Percentiles rank a stretch among this genome's conserved stretches.
Evolutionary conservation across 53 echinoderm and acorn worm genomes (phyloP).

Genomic region (Patiria pectinifera): DNA sequence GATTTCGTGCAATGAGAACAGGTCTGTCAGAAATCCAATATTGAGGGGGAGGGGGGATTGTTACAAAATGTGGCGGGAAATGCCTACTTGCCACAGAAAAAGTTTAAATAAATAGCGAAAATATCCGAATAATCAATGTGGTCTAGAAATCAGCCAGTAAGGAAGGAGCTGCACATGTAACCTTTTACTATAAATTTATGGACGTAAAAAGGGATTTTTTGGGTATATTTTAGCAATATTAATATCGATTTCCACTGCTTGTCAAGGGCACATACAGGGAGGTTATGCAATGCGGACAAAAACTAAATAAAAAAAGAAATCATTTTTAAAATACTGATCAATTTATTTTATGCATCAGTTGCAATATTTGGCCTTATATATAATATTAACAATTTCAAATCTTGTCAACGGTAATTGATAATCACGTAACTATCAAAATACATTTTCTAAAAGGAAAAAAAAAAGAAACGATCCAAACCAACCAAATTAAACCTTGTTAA

Average conservation of each 20-base stretch:
- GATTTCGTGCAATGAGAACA: too few relatives aligned
- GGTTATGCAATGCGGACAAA: neutral
- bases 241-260: neutral
- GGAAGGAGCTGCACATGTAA: too few relatives aligned
- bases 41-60: too few relatives aligned
- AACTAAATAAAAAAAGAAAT: neutral
- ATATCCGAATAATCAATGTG: too few relatives aligned
- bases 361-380: neutral
- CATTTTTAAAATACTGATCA: neutral
- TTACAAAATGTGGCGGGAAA: too few relatives aligned
- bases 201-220: too few relatives aligned
- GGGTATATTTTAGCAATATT: neutral
- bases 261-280: neutral
- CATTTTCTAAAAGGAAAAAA: neutral
- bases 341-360: neutral
- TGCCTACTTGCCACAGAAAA: too few relatives aligned
- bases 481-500: neutral
- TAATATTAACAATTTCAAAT: conserved; percentile 4
- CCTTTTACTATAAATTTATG: too few relatives aligned
- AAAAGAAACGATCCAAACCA: neutral
- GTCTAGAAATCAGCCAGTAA: too few relatives aligned
- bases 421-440: neutral
- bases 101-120: too few relatives aligned
- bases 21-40: too few relatives aligned
- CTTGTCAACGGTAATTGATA: neutral